Evolutionary conservation across 2,797 vertebrate species (phyloP).

Genomic region (Enteromius paludinosus): DNA sequence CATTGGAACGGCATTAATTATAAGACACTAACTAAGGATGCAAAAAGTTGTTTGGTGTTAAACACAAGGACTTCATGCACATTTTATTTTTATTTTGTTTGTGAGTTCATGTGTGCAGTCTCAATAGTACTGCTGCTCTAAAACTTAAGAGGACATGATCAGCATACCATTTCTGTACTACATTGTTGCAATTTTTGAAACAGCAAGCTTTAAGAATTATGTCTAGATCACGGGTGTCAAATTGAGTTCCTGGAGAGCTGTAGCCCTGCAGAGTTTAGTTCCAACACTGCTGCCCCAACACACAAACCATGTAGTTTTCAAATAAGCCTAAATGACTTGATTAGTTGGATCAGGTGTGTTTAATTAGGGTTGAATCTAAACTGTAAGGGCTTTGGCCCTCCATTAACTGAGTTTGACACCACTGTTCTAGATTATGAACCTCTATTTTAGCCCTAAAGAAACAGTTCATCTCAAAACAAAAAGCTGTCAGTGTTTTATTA

Average conservation of each 20-base stretch:
- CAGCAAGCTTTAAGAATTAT: constrained; percentile 44
- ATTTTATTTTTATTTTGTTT: constrained; percentile 21
- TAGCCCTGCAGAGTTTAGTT: too few relatives aligned
- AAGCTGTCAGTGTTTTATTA: not conserved
- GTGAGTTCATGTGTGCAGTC: not conserved
- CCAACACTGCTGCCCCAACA: too few relatives aligned
- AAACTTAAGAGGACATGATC: not conserved
- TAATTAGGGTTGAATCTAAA: too few relatives aligned
- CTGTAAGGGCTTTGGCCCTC: too few relatives aligned
- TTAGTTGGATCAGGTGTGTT: too few relatives aligned
- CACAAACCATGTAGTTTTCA: too few relatives aligned
- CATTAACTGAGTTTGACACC: too few relatives aligned
- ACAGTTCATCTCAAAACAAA: not conserved
- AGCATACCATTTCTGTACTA: constrained; percentile 33
- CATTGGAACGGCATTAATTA: not conserved
- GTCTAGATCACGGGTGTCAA: too few relatives aligned
- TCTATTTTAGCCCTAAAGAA: not conserved
- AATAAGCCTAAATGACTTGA: too few relatives aligned
- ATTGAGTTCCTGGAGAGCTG: too few relatives aligned
- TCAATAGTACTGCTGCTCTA: not conserved
- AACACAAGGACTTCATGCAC: not conserved
- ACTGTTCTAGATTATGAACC: constrained; percentile 29
- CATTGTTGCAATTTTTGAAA: constrained; percentile 13
- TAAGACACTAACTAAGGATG: not conserved
- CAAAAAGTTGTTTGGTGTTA: not conserved